Base-by-base conservation (phyloP, 2,888 invertebrate species). In the Nudaria mundana region DNA sequence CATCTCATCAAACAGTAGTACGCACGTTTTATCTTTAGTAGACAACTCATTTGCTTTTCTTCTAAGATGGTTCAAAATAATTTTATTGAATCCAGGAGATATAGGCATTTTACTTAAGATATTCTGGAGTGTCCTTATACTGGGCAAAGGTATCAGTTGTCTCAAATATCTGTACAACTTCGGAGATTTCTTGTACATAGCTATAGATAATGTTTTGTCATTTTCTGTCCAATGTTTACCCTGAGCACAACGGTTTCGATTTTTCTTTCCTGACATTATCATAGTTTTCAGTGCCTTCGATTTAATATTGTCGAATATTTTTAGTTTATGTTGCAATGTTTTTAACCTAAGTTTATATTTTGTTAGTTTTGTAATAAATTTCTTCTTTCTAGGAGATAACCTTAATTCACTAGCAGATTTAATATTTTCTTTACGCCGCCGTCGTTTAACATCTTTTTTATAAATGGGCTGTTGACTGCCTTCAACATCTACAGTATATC, bases 1-100 rank as follows among this genome's bases (percentile, higher is more conserved):
- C 3, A 51, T 51, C 36, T 48, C 49, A 25, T 54, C 51, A 28
- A 54, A 54, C 1, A 51, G 7, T 1, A 51, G 10, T 13, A 12
- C 40, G 38, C 48, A 48, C 2, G 33, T 3, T 29, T 36, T 49
- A 23, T 40, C 34, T 15, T 47, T 37, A 13, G 35, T 24, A 24
- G 8, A 28, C 6, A 30, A 8, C 39, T 33, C 39, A 20, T 13
- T 33, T 18, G 15, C 14, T 16, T 30, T 33, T 18, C 33, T 30
- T 40, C 36, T 30, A 3, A 47, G n/a, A 18, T 37, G n/a, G 11
- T 24, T 20, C 13, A 38, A n/a, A 26, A 38, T 18, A 18, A 18
- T 18, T 12, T 29, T n/a, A 11, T 32, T 37, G 7, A 42, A 29
- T 1, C 42, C 37, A 11, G 34, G 34, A 12, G 22, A 22, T 15